Percentiles rank a stretch among this genome's conserved stretches.
phyloP scores from a whole-genome alignment of 2,113 vertebrate species.

The Andinoacara biseriatus region DNA sequence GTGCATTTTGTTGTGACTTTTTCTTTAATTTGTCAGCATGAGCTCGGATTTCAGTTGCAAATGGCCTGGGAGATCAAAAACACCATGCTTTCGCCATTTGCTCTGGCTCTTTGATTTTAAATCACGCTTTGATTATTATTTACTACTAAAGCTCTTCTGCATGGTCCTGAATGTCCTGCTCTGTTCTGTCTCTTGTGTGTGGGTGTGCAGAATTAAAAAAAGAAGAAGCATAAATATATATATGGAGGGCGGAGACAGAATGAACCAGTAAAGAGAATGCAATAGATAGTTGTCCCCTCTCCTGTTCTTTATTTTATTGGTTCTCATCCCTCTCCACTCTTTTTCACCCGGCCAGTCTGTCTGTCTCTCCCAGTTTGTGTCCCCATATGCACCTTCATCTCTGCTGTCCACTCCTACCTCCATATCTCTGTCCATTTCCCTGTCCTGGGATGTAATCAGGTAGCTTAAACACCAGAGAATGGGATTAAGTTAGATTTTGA shows the following conservation, averaged over 20 bases:
- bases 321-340: slow-evolving; percentile 63
- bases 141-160: slow-evolving; percentile 67
- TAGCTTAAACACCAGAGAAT: slow-evolving; percentile 20
- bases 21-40: slow-evolving; percentile 69
- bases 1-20: slow-evolving; percentile 69
- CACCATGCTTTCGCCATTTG: slow-evolving; percentile 64
- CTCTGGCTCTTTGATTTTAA: slow-evolving; percentile 57
- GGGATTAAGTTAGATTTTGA: slow-evolving; percentile 37
- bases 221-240: slow-evolving; percentile 16
- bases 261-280: slow-evolving; percentile 57
- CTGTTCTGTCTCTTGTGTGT: slow-evolving; percentile 62
- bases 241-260: slow-evolving; percentile 51
- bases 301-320: slow-evolving; percentile 25
- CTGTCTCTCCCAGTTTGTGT: slow-evolving; percentile 59
- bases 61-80: slow-evolving; percentile 60
- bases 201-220: slow-evolving; percentile 54
- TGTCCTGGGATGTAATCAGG: slow-evolving; percentile 47
- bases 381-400: slow-evolving; percentile 61
- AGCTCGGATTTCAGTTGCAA: slow-evolving; percentile 67
- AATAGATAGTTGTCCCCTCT: slow-evolving; percentile 50
- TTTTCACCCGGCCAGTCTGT: slow-evolving; percentile 64
- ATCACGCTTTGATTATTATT: slow-evolving; percentile 24
- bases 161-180: slow-evolving; percentile 68
- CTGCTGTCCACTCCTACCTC: slow-evolving; percentile 46
- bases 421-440: slow-evolving; percentile 64